phyloP scores from a whole-genome alignment of 1,140 invertebrate species.

The Globodera rostochiensis region DNA sequence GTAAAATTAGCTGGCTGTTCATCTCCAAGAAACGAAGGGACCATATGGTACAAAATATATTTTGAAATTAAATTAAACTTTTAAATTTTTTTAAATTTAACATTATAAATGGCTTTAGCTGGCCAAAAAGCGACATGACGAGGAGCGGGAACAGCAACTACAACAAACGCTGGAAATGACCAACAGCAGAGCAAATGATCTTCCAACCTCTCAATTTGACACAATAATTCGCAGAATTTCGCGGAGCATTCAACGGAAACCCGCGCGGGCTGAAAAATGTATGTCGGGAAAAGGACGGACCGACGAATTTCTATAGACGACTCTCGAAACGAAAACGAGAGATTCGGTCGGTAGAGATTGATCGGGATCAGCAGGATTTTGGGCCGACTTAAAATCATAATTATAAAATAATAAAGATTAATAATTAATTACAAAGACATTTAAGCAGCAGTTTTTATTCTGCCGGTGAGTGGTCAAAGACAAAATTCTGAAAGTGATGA shows the following conservation, averaged over 20 bases:
- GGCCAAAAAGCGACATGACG: slow-evolving; percentile 52
- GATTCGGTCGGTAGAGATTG: too few relatives aligned
- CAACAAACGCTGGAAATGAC: slow-evolving; percentile 46
- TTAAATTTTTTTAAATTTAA: neutral
- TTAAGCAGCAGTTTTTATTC: neutral
- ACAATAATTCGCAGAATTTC: neutral
- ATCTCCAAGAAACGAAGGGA: slow-evolving; percentile 57
- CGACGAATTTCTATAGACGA: neutral
- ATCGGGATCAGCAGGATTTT: too few relatives aligned
- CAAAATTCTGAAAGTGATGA: neutral
- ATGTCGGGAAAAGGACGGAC: neutral
- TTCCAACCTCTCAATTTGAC: slow-evolving; percentile 2
- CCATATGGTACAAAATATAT: slow-evolving; percentile 41
- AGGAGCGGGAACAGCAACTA: slow-evolving; percentile 51
- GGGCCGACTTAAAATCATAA: too few relatives aligned
- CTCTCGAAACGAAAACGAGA: neutral
- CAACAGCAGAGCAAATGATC: slow-evolving; percentile 6
- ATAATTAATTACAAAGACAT: neutral
- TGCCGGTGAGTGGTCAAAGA: neutral
- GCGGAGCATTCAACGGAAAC: neutral
- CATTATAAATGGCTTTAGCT: slow-evolving; percentile 7
- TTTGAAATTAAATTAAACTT: neutral
- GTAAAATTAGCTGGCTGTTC: slow-evolving; percentile 59
- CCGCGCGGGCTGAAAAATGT: neutral
- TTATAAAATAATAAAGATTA: too few relatives aligned